Percentiles rank a stretch among this genome's conserved stretches.
These are phyloP conservation scores for Chionis minor DNA, from an alignment of 2,113 vertebrate genomes.

Conservation along the genomic window DNA sequence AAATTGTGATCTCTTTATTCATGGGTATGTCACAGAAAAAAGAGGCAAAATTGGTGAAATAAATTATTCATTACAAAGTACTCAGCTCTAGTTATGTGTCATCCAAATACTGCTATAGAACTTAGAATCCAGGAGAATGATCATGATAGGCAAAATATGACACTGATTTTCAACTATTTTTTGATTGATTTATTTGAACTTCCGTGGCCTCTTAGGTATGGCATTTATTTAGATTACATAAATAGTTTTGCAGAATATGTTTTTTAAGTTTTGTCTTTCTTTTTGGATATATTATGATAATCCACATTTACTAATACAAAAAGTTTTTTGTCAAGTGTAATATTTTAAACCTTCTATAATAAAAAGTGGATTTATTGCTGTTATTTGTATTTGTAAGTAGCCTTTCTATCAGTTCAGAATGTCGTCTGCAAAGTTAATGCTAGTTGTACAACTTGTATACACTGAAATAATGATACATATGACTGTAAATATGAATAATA, in stretches of 20 bases:
- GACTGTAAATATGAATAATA: background rate
- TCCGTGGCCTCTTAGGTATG: background rate
- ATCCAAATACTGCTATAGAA: background rate
- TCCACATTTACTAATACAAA: background rate
- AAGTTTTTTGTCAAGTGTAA: background rate
- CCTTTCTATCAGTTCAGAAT: background rate
- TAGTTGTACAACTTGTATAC: background rate
- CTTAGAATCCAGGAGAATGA: background rate
- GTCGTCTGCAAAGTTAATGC: background rate
- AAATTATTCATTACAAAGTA: slow-evolving; percentile 46
- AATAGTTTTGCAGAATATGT: background rate
- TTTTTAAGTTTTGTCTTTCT: background rate
- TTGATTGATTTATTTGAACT: background rate
- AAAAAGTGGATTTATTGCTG: background rate
- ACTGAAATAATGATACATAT: background rate
- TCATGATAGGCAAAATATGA: background rate
- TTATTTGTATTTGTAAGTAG: background rate
- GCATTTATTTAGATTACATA: background rate
- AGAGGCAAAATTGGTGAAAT: slow-evolving; percentile 36
- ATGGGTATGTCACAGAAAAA: background rate
- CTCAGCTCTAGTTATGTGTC: background rate
- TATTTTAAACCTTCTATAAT: background rate
- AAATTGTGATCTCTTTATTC: slow-evolving; percentile 41
- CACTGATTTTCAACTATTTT: background rate
- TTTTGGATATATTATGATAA: background rate